Percentiles rank a stretch among this genome's conserved stretches.
These are phyloP conservation scores for Coelopa pilipes DNA, from an alignment of 2,888 invertebrate genomes.

Conservation along the genomic window DNA sequence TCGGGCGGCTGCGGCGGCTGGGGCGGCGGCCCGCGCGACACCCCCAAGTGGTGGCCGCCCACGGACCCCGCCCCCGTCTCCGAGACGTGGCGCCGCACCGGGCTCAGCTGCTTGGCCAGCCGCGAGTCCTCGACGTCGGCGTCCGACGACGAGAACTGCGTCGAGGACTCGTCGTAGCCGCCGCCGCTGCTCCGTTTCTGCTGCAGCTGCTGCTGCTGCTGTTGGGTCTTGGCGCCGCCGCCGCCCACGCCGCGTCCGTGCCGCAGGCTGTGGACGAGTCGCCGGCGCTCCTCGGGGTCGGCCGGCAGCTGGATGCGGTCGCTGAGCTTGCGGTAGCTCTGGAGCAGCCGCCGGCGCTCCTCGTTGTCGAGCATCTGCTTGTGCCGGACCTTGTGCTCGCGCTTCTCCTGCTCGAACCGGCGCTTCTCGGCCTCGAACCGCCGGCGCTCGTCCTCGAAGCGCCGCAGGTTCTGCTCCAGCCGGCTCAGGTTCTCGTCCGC, in stretches of 20 bases:
- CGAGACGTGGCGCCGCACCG: conserved; percentile 43
- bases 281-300: conserved; percentile 60
- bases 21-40: conserved; percentile 53
- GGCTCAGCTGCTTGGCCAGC: conserved; percentile 43
- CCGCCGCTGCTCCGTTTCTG: background rate
- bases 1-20: conserved; percentile 48
- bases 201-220: conserved; percentile 23
- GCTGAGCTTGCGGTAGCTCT: conserved; percentile 61
- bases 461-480: conserved; percentile 61
- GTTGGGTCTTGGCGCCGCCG: conserved; percentile 33
- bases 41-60: background rate
- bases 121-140: conserved; percentile 52
- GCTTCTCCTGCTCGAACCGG: conserved; percentile 69
- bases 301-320: conserved; percentile 58
- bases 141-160: conserved; percentile 64
- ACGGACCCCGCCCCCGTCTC: conserved; percentile 41
- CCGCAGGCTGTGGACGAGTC: conserved; percentile 58
- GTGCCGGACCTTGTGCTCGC: conserved; percentile 67
- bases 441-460: conserved; percentile 64
- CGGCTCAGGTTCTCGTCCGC: conserved; percentile 54
- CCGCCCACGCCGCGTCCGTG: conserved; percentile 55
- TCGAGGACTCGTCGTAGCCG: conserved; percentile 63
- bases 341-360: conserved; percentile 60
- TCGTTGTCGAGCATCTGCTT: conserved; percentile 63
- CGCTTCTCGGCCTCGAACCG: conserved; percentile 67